Conservation (phyloP, 2,113 vertebrate genomes). For the Microtus montanus region DNA sequence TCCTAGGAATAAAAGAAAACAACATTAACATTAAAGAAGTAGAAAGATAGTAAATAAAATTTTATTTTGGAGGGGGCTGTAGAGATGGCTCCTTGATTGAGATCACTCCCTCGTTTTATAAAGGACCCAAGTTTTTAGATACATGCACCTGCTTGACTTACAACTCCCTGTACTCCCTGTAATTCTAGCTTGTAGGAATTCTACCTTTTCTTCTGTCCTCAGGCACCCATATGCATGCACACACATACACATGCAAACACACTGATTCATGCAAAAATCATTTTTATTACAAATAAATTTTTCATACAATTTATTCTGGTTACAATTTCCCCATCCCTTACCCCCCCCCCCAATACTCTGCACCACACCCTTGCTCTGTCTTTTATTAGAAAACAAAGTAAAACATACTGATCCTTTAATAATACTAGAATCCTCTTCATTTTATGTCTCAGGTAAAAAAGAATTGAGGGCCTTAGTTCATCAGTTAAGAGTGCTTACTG, state of each 20-base stretch:
- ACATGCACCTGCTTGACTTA: neutral
- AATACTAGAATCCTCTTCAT: neutral
- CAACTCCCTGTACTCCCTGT: neutral
- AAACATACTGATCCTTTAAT: neutral
- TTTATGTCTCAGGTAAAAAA: slow-evolving; percentile 3
- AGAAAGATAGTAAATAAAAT: too few relatives aligned
- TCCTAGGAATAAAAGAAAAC: neutral
- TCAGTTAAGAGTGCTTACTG: too few relatives aligned
- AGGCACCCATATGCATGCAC: neutral
- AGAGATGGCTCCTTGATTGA: neutral
- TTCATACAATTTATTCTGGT: neutral
- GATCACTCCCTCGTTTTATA: neutral
- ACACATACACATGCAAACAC: neutral
- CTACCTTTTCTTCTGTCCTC: neutral
- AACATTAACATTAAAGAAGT: neutral
- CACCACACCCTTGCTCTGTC: neutral
- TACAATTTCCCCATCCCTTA: neutral
- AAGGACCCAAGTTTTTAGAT: neutral
- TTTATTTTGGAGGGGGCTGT: neutral
- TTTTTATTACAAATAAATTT: neutral
- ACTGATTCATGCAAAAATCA: neutral
- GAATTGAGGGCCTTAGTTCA: neutral
- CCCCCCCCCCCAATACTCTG: neutral
- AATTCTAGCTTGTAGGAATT: neutral
- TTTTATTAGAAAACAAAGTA: neutral